phyloP scores from a whole-genome alignment of 2,113 vertebrate species.

The Gobius niger region DNA sequence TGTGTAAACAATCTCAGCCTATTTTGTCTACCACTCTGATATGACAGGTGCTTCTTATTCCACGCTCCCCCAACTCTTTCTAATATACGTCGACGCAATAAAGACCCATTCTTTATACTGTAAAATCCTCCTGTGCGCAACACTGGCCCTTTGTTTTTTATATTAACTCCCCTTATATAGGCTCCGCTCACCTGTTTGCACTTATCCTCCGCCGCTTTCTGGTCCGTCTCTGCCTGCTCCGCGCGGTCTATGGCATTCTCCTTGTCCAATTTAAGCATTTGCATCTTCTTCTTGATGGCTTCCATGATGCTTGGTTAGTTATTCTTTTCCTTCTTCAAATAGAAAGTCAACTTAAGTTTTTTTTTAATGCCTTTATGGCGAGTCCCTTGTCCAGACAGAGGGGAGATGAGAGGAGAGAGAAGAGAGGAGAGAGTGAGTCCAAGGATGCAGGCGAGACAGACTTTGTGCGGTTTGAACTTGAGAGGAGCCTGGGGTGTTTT shows the following conservation, averaged over 20 bases:
- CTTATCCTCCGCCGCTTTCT: constrained; percentile 90
- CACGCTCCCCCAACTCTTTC: background rate
- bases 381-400: constrained; percentile 16
- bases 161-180: background rate
- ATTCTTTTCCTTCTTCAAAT: constrained; percentile 13
- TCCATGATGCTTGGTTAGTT: constrained; percentile 81
- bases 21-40: constrained; percentile 8
- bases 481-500: constrained; percentile 70
- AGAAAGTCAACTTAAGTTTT: background rate
- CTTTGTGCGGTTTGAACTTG: constrained; percentile 76
- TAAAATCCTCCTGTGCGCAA: background rate
- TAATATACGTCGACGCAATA: background rate
- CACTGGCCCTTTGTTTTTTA: background rate
- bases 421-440: constrained; percentile 20
- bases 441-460: constrained; percentile 63
- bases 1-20: background rate
- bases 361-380: constrained; percentile 7
- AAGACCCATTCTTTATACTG: background rate
- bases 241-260: constrained; percentile 94
- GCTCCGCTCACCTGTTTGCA: constrained; percentile 83
- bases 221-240: constrained; percentile 89
- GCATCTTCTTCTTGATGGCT: constrained; percentile 99
- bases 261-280: constrained; percentile 96
- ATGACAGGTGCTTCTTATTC: background rate
- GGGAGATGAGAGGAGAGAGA: constrained; percentile 35